phyloP scores from a whole-genome alignment of 2,113 vertebrate genomes.

The Gadus macrocephalus region DNA sequence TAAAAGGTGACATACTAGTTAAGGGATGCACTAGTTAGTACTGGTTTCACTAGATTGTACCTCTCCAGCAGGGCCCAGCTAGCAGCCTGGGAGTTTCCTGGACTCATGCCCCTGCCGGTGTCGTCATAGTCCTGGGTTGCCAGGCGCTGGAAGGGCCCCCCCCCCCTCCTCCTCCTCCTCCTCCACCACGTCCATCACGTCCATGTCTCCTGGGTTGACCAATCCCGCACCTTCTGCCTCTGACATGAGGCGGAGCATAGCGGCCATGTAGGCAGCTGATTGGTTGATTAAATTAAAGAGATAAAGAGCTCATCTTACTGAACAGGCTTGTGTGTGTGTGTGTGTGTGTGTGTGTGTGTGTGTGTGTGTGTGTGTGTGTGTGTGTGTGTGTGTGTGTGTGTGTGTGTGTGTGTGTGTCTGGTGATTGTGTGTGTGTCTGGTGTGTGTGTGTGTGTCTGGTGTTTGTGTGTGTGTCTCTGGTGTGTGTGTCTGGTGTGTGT shows the following conservation, averaged over 20 bases:
- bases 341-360: no score
- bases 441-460: no score
- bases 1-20: no score
- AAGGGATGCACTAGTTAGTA: no score
- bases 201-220: conserved; percentile 30
- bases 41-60: conserved; percentile 20
- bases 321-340: no score
- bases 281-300: neutral
- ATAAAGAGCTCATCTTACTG: neutral
- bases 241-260: conserved; percentile 69
- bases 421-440: no score
- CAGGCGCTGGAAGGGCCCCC: neutral
- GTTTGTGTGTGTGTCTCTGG: no score
- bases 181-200: conserved; percentile 51
- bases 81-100: conserved; percentile 49
- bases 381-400: no score
- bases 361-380: no score
- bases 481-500: no score
- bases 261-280: conserved; percentile 61
- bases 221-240: conserved; percentile 52
- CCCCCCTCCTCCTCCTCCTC: conserved; percentile 43
- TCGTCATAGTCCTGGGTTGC: conserved; percentile 72
- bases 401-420: no score
- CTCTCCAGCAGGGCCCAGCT: conserved; percentile 60
- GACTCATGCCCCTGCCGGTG: conserved; percentile 37